Conservation (phyloP, 1,140 invertebrate species). For the Goniozus legneri region DNA sequence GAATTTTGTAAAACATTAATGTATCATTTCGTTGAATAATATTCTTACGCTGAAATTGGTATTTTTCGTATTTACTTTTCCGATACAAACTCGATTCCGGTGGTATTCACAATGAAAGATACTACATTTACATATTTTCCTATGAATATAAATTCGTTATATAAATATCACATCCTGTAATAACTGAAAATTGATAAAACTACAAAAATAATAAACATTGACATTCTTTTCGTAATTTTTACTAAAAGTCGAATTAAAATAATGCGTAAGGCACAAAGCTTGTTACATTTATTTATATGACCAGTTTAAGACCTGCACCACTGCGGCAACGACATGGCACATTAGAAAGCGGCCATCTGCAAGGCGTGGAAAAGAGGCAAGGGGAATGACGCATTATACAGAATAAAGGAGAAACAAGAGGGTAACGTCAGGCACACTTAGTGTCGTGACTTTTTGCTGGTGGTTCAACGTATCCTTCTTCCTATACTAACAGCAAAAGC, state of each 20-base stretch:
- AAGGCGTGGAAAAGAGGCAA: background rate
- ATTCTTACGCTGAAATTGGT: background rate
- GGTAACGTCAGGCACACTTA: slow-evolving; percentile 32
- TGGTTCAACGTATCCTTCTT: slow-evolving; percentile 1
- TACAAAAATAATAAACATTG: background rate
- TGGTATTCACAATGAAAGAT: no score
- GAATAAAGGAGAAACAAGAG: slow-evolving; percentile 28
- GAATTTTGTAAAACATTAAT: background rate
- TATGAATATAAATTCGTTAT: no score
- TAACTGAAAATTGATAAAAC: background rate
- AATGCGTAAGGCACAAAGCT: background rate
- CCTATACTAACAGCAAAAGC: background rate
- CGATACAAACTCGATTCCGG: no score
- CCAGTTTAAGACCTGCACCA: background rate
- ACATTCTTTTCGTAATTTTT: background rate
- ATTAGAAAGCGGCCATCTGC: background rate
- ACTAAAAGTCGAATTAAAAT: background rate
- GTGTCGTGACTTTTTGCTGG: slow-evolving; percentile 27
- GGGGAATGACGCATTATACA: slow-evolving; percentile 23
- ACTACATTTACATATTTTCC: no score
- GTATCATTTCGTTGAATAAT: background rate
- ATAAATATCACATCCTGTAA: no score
- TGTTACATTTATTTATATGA: background rate
- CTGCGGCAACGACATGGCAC: background rate
- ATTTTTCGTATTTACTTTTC: no score